Evolutionary conservation across 2,888 invertebrate species (phyloP).

Genomic region (Tipula lateralis): DNA sequence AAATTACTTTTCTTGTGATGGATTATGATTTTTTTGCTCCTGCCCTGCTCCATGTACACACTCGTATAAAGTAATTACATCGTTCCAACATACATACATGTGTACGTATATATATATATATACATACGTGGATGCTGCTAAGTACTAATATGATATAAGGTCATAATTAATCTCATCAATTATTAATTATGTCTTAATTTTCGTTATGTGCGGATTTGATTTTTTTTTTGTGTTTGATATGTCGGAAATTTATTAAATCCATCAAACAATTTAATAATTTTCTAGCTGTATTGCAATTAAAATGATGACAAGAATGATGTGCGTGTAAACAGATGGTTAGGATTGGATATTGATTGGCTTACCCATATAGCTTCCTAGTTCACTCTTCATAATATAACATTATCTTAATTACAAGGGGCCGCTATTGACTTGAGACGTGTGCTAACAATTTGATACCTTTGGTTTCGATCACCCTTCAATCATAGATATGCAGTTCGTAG

Average conservation of each 20-base stretch:
- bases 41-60: not conserved
- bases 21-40: not conserved
- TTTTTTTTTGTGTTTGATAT: not conserved
- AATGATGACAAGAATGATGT: not conserved
- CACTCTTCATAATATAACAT: no score
- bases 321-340: not conserved
- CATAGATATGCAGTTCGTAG: no score
- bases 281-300: not conserved
- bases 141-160: not conserved
- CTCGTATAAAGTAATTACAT: not conserved
- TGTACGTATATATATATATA: not conserved
- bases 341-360: no score
- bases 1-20: not conserved
- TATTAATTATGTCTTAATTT: slow-evolving; percentile 7
- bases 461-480: no score
- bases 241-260: not conserved
- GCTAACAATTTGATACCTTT: no score
- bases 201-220: not conserved
- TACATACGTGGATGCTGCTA: not conserved
- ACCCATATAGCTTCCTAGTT: no score
- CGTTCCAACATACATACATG: not conserved
- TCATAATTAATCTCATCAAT: slow-evolving; percentile 1
- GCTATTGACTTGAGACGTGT: no score
- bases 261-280: not conserved
- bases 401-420: no score